Base-by-base conservation (phyloP, 2,113 vertebrate species). In the Burhinus bistriatus region DNA sequence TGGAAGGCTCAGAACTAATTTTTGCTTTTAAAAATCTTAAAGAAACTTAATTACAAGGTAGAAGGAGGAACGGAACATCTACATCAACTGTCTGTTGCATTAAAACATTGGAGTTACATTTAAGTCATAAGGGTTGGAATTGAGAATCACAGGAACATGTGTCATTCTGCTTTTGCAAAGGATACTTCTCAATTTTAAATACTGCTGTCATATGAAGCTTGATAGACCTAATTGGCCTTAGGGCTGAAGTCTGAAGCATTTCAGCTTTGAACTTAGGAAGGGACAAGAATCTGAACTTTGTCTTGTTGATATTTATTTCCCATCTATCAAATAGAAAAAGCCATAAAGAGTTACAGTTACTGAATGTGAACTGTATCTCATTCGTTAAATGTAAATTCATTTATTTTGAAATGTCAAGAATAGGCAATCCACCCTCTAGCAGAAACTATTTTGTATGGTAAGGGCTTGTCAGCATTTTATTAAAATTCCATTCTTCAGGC, bases 351-450 rank as follows among this genome's bases (percentile, higher is more conserved):
- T 72, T 79, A 40, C 8, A 44, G 12, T 82, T 86, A 49, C 27
- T 93, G 58, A 93, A 82, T 54, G 8, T 69, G 73, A 87, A 36
- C 34, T 61, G 4, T 25, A 38, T 76, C 42, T 88, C 40, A 40
- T 72, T 93, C 30, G 36, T 86, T 42, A 80, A 61, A 81, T 81
- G 32, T 83, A 58, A 64, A 64, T 58, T 51, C 8, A 44, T 61
- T 70, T 90, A 42, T 92, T 92, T 90, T 93, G 42, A 90, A 93
- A 92, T 88, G 54, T 70, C 62, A 86, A 36, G 30, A 95, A 40
- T 1, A 91, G 54, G 23, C 38, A 93, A 55, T 38, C 71, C 22
- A 58, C 51, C 59, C 59, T 90, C 23, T 76, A 87, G 86, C 69
- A 87, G 52, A 65, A 91, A 51, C 15, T 85, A 15, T 64, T 79